phyloP scores from a whole-genome alignment of 2,888 invertebrate genomes.

The Machimus atricapillus region DNA sequence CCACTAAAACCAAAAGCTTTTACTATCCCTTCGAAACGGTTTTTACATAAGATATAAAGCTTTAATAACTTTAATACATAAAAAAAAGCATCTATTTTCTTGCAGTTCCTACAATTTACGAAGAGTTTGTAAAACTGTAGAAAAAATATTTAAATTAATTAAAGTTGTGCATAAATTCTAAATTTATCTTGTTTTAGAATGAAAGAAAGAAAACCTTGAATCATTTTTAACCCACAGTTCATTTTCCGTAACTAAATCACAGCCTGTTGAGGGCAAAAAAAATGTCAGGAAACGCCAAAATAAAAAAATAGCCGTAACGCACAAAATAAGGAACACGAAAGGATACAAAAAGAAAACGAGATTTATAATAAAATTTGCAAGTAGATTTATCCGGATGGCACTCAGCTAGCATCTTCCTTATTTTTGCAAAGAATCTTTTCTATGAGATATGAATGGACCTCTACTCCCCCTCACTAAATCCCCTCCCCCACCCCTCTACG shows the following conservation, averaged over 20 bases:
- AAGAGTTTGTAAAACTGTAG: not conserved
- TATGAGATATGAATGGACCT: not conserved
- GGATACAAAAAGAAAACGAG: too few relatives aligned
- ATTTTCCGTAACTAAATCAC: too few relatives aligned
- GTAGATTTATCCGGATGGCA: constrained; percentile 24
- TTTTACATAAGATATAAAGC: not conserved
- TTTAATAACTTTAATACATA: not conserved
- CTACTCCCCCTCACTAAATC: not conserved
- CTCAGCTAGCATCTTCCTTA: constrained; percentile 21
- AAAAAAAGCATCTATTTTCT: not conserved
- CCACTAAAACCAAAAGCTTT: not conserved
- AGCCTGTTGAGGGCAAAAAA: too few relatives aligned
- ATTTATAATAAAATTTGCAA: constrained; percentile 23
- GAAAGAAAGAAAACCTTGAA: too few relatives aligned
- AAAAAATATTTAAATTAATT: not conserved
- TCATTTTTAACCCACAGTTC: too few relatives aligned
- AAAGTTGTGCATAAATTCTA: too few relatives aligned
- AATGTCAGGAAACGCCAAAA: too few relatives aligned
- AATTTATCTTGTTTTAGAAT: too few relatives aligned
- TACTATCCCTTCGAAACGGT: not conserved
- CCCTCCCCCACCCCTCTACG: too few relatives aligned
- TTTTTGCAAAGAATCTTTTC: not conserved
- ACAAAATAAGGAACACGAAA: not conserved
- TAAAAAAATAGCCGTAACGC: too few relatives aligned
- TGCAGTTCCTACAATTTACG: not conserved